These are phyloP conservation scores for Prionace glauca DNA, from an alignment of 2,797 vertebrate species.

Conservation along the genomic window DNA sequence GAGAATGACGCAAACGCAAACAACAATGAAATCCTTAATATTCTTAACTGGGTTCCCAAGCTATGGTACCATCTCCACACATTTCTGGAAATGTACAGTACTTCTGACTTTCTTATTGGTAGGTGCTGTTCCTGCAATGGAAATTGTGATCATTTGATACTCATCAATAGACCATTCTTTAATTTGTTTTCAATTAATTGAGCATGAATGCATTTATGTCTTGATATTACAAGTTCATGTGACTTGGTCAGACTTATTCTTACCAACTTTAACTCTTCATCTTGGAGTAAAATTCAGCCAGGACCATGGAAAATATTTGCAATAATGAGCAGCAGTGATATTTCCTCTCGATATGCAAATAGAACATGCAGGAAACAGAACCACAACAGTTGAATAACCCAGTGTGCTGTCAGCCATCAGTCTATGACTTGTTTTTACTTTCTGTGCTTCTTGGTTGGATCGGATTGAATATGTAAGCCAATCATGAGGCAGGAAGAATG, in stretches of 20 bases:
- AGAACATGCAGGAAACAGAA: neutral
- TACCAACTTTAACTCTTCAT: neutral
- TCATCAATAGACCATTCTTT: neutral
- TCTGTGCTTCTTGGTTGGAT: neutral
- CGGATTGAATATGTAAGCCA: neutral
- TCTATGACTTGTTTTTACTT: neutral
- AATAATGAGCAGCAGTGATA: neutral
- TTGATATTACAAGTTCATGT: neutral
- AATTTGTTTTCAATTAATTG: neutral
- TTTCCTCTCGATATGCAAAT: neutral
- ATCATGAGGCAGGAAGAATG: neutral
- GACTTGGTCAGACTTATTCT: conserved; percentile 19
- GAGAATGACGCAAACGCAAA: conserved; percentile 63
- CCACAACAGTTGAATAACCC: neutral
- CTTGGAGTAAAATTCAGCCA: neutral
- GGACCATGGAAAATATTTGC: neutral
- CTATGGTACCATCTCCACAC: conserved; percentile 95
- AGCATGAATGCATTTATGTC: neutral
- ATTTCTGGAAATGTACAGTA: conserved; percentile 95
- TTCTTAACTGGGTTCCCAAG: conserved; percentile 91
- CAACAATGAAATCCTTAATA: conserved; percentile 70
- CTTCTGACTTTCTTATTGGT: conserved; percentile 96
- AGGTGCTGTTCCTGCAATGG: neutral
- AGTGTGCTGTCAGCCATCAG: neutral
- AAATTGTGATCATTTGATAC: neutral